Conservation (phyloP, 2,113 vertebrate species). For the Melierax canorus region DNA sequence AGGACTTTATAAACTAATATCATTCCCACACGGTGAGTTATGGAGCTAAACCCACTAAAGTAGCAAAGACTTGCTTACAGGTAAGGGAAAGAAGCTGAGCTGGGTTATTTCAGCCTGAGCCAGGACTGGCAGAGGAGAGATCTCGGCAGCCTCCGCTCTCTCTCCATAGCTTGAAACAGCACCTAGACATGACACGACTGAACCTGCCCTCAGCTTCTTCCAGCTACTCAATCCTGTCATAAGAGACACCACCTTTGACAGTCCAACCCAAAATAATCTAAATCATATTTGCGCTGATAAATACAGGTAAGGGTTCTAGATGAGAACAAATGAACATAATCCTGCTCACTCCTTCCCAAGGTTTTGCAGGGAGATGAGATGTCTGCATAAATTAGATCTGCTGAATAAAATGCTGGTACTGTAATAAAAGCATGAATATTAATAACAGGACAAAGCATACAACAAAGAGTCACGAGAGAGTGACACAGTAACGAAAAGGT, state of each 20-base stretch:
- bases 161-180: not conserved
- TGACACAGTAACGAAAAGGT: not conserved
- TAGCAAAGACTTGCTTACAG: not conserved
- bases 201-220: not conserved
- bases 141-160: not conserved
- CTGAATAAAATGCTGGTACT: not conserved
- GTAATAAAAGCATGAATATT: slow-evolving; percentile 33
- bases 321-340: not conserved
- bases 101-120: not conserved
- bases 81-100: not conserved
- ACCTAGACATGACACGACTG: fast-evolving
- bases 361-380: not conserved
- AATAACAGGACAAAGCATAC: not conserved
- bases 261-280: not conserved
- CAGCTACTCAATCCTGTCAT: not conserved
- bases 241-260: not conserved
- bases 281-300: not conserved
- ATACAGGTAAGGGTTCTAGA: not conserved
- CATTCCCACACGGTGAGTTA: not conserved
- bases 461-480: not conserved
- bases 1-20: not conserved
- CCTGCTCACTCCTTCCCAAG: not conserved
- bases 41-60: not conserved
- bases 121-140: not conserved
- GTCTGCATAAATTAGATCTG: not conserved